These are phyloP conservation scores for Lobophora halterata DNA, from an alignment of 2,888 invertebrate species.

Conservation along the genomic window DNA sequence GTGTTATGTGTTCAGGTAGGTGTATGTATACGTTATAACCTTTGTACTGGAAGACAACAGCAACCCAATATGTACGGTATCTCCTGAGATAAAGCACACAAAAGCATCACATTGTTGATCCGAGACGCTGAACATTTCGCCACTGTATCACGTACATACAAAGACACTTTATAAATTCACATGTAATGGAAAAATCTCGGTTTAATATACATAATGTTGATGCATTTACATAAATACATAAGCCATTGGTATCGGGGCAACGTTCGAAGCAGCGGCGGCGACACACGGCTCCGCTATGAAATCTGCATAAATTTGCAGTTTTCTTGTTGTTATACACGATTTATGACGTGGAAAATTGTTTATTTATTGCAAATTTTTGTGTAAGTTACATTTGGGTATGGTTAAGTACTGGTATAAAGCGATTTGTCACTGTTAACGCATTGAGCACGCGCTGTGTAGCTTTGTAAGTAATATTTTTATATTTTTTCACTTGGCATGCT, in stretches of 20 bases:
- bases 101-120: slow-evolving; percentile 14
- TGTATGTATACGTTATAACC: too few species aligned
- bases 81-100: slow-evolving; percentile 7
- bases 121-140: slow-evolving; percentile 14
- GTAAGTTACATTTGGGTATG: slow-evolving; percentile 32
- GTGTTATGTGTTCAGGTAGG: too few species aligned
- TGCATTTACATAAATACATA: slow-evolving; percentile 57
- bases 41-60: slow-evolving; percentile 8
- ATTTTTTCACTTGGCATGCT: too few species aligned
- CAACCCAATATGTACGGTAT: slow-evolving; percentile 3
- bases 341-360: slow-evolving; percentile 68
- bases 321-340: slow-evolving; percentile 65
- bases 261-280: slow-evolving; percentile 45
- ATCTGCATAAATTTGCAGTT: slow-evolving; percentile 76
- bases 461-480: too few species aligned
- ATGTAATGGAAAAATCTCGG: slow-evolving; percentile 51
- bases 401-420: slow-evolving; percentile 19
- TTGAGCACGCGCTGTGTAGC: slow-evolving; percentile 2
- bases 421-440: slow-evolving; percentile 13
- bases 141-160: slow-evolving; percentile 26
- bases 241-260: slow-evolving; percentile 45
- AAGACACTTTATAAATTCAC: slow-evolving; percentile 32
- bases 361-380: slow-evolving; percentile 60
- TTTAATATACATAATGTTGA: slow-evolving; percentile 50
- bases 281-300: slow-evolving; percentile 56